phyloP scores from a whole-genome alignment of 2,113 vertebrate genomes.

The Isurus oxyrinchus region DNA sequence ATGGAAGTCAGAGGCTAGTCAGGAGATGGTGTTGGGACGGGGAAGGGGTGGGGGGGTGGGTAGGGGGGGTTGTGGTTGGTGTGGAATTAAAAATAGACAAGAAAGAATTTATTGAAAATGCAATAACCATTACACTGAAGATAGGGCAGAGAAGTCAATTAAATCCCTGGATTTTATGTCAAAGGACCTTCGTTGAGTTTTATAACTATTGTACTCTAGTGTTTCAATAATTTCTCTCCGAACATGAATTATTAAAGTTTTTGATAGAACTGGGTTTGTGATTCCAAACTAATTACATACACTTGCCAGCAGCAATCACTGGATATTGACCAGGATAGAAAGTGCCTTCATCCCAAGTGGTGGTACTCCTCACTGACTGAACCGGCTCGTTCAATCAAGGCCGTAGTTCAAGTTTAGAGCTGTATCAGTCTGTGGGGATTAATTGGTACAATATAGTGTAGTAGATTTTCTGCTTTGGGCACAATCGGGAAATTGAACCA shows the following conservation, averaged over 20 bases:
- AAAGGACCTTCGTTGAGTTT: not conserved
- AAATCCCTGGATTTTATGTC: not conserved
- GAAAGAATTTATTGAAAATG: not conserved
- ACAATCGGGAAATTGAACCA: not conserved
- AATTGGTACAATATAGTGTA: not conserved
- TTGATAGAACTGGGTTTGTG: not conserved
- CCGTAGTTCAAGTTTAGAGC: not conserved
- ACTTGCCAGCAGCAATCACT: not conserved
- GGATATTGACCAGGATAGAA: not conserved
- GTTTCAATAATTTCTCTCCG: not conserved
- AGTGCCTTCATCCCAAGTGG: not conserved
- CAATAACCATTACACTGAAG: not conserved
- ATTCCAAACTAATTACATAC: not conserved
- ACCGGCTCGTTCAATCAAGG: not conserved
- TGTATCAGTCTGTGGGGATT: not conserved
- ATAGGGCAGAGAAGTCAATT: not conserved
- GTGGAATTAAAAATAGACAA: not conserved
- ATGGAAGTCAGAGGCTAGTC: no score
- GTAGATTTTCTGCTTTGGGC: not conserved
- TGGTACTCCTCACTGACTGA: not conserved
- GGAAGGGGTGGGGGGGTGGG: no score
- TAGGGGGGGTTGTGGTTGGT: no score
- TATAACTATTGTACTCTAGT: not conserved
- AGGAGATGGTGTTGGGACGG: not conserved
- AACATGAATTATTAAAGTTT: not conserved